Conservation (phyloP, 2,797 vertebrate species). For the Muscicapa striata region DNA sequence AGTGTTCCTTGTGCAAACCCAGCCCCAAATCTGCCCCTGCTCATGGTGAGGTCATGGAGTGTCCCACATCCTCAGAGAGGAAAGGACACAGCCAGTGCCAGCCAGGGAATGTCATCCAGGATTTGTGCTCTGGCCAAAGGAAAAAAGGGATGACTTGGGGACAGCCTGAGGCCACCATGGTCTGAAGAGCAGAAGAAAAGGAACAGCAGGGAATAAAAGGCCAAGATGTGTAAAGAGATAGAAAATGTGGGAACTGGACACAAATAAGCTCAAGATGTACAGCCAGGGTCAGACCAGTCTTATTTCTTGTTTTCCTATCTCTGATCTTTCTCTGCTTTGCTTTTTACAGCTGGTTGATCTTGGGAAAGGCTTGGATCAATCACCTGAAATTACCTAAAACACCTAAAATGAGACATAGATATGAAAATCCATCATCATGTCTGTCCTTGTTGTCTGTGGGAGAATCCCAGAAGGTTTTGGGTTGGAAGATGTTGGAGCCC, state of each 20-base stretch:
- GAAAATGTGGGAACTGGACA: neutral
- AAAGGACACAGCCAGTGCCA: slow-evolving; percentile 21
- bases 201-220: neutral
- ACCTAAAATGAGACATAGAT: neutral
- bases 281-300: too few relatives aligned
- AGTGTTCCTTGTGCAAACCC: neutral
- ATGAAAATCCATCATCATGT: neutral
- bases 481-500: too few relatives aligned
- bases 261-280: neutral
- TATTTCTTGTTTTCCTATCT: rapidly evolving
- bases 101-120: neutral
- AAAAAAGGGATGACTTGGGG: neutral
- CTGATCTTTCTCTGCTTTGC: neutral
- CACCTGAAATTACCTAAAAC: neutral
- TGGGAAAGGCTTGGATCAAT: neutral
- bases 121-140: neutral
- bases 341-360: neutral
- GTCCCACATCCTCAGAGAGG: slow-evolving; percentile 12
- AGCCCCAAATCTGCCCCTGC: neutral
- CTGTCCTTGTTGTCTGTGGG: neutral
- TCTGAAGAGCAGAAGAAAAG: neutral
- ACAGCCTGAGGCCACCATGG: rapidly evolving
- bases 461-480: neutral
- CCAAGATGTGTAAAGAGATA: neutral
- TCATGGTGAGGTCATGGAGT: slow-evolving; percentile 1